Base-by-base conservation (phyloP, 1,140 invertebrate genomes). In the Mesaphorura yosii region DNA sequence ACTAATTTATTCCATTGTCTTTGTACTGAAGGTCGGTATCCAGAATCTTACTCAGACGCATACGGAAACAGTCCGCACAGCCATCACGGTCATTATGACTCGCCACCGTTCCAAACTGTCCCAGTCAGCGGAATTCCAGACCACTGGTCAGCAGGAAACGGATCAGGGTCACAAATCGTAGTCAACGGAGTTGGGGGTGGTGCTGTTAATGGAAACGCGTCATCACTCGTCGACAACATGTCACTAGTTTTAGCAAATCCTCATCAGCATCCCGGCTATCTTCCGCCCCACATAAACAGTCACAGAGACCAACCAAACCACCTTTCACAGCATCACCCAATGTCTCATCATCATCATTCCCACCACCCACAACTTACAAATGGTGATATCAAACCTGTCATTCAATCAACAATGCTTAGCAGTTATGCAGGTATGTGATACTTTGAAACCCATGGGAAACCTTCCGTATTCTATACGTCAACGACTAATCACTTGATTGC, bases 71-170 rank as follows among this genome's bases (percentile, higher is more conserved):
- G 74, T 38, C 75, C 78, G 10, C 58, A 62, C 25, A 49, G 52
- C 39, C 60, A 63, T 48, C 53, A 54, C 27, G 47, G 51, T 47
- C 52, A 65, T 22, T 85, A 83, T 63, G 84, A 88, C 60, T 74
- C 76, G 42, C 63, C 66, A 15, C 76, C 81, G 48, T 90, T 86
- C 68, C 85, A 86, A 71, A 82, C 83, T 50, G 88, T 90, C 64
- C 85, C 86, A 15, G 81, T 77, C 40, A 78, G 78, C 59, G 76
- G 75, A 54, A 68, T 65, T 39, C 68, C 70, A 15, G 69, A 70
- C 23, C 66, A 66, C 34, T 69, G 68, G 67, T 59, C 67, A 10
- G 55, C 64, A 5, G 55, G 48, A 12, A 66, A 66, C 28, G 42
- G 62, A 17, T 47, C 41, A 17, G 50, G 51, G 17, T n/a, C n/a